Evolutionary conservation across 2,888 invertebrate genomes (phyloP), one percentile per base, ranked within the genome.

Genomic region (Fragum whitleyi): DNA sequence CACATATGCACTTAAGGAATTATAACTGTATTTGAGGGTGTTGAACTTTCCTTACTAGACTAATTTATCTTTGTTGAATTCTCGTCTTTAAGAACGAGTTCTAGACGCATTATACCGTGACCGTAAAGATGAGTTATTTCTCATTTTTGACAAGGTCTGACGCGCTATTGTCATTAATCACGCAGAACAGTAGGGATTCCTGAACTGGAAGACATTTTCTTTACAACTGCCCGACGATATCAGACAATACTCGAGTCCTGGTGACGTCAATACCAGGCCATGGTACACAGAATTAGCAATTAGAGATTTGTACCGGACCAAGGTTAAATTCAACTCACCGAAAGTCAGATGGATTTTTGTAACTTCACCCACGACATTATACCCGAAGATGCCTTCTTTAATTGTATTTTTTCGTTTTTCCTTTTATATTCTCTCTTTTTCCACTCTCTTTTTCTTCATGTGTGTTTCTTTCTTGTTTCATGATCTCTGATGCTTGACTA

Each of bases 81-180:
- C 32, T 36, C 9, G 32, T 36, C 32, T 36, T 36, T 36, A 6
- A 36, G 32, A 36, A 36, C 32, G 32, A 14, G 47, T 47, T 47
- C 19, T 47, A 47, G 47, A 19, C 47, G 47, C n/a, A 47, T 47
- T 47, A 47, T 47, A 47, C 19, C 47, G n/a, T n/a, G 47, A 47
- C 47, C 47, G 47, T 47, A 19, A 47, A 47, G 47, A 47, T 47
- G 47, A 47, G 47, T 47, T 47, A 47, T 47, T 47, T 47, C 47
- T 47, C 47, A 47, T 47, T 47, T 39, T n/a, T 47, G 47, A 47
- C 47, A 47, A 47, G 47, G 47, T 47, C 47, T 47, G 47, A 47
- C 47, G 47, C 47, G 14, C 47, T 47, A 47, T 47, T 47, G 47
- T 47, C 47, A 47, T 47, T 47, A 47, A 47, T 47, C 47, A 19